phyloP scores from a whole-genome alignment of 2,113 vertebrate genomes.

The Barbus barbus region DNA sequence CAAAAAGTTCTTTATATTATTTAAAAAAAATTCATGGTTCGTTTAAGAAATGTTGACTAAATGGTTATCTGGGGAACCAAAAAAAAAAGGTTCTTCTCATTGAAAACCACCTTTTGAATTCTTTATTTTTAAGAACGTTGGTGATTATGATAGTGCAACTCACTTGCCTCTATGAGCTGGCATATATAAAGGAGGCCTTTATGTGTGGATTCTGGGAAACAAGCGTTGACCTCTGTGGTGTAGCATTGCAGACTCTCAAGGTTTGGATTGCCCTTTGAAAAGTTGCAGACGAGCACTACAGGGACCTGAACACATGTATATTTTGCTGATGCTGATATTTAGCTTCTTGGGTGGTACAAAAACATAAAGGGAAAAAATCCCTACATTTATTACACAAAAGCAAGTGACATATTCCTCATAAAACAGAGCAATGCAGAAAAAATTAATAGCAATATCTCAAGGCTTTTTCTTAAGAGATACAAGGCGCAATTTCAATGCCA shows the following conservation, averaged over 20 bases:
- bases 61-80: too few relatives aligned
- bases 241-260: conserved; percentile 44
- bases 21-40: too few relatives aligned
- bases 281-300: conserved; percentile 66
- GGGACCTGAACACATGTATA: conserved; percentile 16
- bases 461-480: conserved; percentile 11
- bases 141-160: conserved; percentile 15
- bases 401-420: not conserved
- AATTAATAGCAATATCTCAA: conserved; percentile 20
- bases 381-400: conserved; percentile 20
- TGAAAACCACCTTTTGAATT: too few relatives aligned
- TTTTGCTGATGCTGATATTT: conserved; percentile 66
- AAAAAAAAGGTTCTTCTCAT: too few relatives aligned
- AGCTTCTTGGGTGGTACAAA: conserved; percentile 8
- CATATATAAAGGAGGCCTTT: conserved; percentile 57
- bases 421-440: conserved; percentile 10
- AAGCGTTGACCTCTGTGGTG: conserved; percentile 60
- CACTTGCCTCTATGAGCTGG: not conserved
- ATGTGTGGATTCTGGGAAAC: conserved; percentile 49
- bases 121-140: not conserved
- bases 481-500: not conserved
- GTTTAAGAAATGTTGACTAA: too few relatives aligned
- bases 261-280: conserved; percentile 69
- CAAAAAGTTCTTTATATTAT: too few relatives aligned
- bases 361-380: not conserved